phyloP scores from a whole-genome alignment of 2,797 vertebrate species.

The Bothrops alternatus region DNA sequence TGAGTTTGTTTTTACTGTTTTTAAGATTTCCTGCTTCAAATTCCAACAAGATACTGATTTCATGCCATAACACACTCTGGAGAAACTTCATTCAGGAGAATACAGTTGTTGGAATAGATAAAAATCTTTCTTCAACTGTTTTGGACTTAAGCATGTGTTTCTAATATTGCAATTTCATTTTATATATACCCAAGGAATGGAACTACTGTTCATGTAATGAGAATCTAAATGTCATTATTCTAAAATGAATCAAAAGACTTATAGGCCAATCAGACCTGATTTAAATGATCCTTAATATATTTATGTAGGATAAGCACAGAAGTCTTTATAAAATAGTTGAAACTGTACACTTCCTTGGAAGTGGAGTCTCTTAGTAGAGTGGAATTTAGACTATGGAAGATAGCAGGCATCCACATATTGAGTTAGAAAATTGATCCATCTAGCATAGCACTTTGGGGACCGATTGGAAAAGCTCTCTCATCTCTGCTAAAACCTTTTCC shows the following conservation, averaged over 20 bases:
- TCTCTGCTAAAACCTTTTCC: too few relatives aligned
- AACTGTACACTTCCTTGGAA: too few relatives aligned
- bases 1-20: neutral
- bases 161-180: neutral
- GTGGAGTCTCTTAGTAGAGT: too few relatives aligned
- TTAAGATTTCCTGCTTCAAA: neutral
- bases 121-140: too few relatives aligned
- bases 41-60: neutral
- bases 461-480: too few relatives aligned
- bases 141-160: neutral
- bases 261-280: neutral
- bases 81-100: neutral
- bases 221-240: neutral
- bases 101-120: neutral
- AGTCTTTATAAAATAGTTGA: too few relatives aligned
- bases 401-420: too few relatives aligned
- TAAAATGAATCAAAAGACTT: neutral
- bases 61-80: neutral
- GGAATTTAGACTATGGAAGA: too few relatives aligned
- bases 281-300: neutral
- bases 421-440: too few relatives aligned
- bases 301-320: neutral
- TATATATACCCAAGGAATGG: neutral
- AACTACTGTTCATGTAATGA: neutral
- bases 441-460: too few relatives aligned